phyloP scores from a whole-genome alignment of 2,888 invertebrate species.

The Lepeophtheirus nordmannii region DNA sequence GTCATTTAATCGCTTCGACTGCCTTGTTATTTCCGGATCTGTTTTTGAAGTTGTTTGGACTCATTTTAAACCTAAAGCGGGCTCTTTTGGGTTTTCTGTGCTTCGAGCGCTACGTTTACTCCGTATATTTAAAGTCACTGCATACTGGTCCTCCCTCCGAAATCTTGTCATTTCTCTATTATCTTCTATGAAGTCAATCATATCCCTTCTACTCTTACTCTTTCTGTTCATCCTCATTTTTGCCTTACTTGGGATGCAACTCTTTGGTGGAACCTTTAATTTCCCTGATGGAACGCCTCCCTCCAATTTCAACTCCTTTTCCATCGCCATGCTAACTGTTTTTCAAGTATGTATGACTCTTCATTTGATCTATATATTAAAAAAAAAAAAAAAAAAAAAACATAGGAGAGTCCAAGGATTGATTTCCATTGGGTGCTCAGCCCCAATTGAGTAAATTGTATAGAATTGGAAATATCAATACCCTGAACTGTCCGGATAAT shows the following conservation, averaged over 20 bases:
- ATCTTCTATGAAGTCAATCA: slow-evolving; percentile 97
- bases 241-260: slow-evolving; percentile 96
- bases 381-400: not conserved
- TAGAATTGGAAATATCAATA: no score
- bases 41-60: slow-evolving; percentile 98
- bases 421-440: no score
- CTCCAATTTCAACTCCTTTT: slow-evolving; percentile 98
- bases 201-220: slow-evolving; percentile 94
- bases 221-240: slow-evolving; percentile 99
- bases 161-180: slow-evolving; percentile 96
- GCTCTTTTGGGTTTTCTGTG: slow-evolving; percentile 94
- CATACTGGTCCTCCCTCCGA: slow-evolving; percentile 91
- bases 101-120: slow-evolving; percentile 87
- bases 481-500: no score
- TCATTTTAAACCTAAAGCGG: slow-evolving; percentile 51
- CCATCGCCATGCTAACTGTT: slow-evolving; percentile 96
- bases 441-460: no score
- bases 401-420: no score
- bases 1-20: slow-evolving; percentile 98
- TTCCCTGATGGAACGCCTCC: slow-evolving; percentile 79
- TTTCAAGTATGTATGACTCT: slow-evolving; percentile 63
- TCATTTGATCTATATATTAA: slow-evolving; percentile 27
- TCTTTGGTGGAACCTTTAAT: slow-evolving; percentile 89
- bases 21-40: slow-evolving; percentile 94
- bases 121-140: slow-evolving; percentile 88